A percentile compares a stretch with the other conserved stretches of the same genome.
phyloP scores from a whole-genome alignment of 1,140 invertebrate genomes.

The Bursaphelenchus mucronatus region DNA sequence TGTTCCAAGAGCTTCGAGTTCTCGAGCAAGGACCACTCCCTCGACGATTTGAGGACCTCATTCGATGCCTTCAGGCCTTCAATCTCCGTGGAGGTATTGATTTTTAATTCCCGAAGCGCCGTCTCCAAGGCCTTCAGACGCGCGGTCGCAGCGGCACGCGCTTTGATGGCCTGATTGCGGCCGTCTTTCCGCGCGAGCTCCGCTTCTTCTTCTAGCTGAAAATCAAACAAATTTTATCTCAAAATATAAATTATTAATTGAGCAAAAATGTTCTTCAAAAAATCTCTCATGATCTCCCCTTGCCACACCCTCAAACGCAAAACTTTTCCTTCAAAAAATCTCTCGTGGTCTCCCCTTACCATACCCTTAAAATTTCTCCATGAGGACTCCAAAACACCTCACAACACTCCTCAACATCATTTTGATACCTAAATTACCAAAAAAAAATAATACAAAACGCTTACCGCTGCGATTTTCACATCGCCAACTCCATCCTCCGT shows the following conservation, averaged over 20 bases:
- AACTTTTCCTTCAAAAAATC: too few species aligned
- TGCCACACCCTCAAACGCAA: too few species aligned
- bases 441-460: conserved; percentile 4
- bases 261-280: too few species aligned
- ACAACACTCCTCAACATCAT: too few species aligned
- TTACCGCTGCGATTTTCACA: conserved; percentile 28
- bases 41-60: conserved; percentile 48
- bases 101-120: conserved; percentile 17
- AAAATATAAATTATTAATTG: too few species aligned
- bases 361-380: too few species aligned
- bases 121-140: conserved; percentile 55
- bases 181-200: conserved; percentile 32
- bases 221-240: too few species aligned
- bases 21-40: conserved; percentile 54
- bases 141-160: conserved; percentile 49
- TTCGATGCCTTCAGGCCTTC: conserved; percentile 37
- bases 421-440: too few species aligned
- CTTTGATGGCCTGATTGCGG: conserved; percentile 41
- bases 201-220: conserved; percentile 40
- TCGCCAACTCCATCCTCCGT: conserved; percentile 10
- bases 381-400: too few species aligned
- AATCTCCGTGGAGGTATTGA: conserved; percentile 25
- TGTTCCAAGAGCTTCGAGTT: conserved; percentile 50
- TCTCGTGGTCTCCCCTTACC: too few species aligned
- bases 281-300: too few species aligned